Base-by-base conservation (phyloP, 2,888 invertebrate genomes). In the Hemicrepidius hirtus region DNA sequence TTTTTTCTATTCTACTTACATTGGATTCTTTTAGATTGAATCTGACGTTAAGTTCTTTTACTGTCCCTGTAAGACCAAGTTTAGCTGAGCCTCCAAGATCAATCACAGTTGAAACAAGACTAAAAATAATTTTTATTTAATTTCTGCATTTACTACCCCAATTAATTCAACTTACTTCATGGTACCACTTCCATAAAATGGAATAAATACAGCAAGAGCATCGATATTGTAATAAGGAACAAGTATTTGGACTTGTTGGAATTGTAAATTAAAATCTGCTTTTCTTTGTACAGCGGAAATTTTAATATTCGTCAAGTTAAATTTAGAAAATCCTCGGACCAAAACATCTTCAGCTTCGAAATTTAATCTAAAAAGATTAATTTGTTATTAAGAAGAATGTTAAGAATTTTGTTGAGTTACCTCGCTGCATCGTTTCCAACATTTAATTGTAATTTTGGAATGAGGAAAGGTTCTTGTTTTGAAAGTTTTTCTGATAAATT, bases 241-340 rank as follows among this genome's bases (percentile, higher is more conserved):
- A 10, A 65, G 18, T 21, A 60, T 0, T 28, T 71, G 71, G 5
- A 65, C 5, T 28, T 65, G 37, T 3, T 32, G 10, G 9, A 71
- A 65, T 0, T 49, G 13, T 6, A 71, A 1, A n/a, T 59, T 60
- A 13, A 71, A 50, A 3, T 5, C 49, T 9, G 46, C 20, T 37
- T 21, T 24, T 3, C 59, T 59, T n/a, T 59, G 57, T 16, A 65
- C 1, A 12, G 57, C 6, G 9, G 59, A 18, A 28, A 71, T 65
- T 32, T 60, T 71, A 0, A 71, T 16, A 18, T 71, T 20, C 0
- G 65, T 71, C 6, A 49, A 46, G n/a, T 40, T 59, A 1, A 71
- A 60, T 18, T 65, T 57, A 4, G 71, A 71, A 41, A 74, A 55
- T 10, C 72, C 64, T 60, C 60, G 37, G 16, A 65, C 35, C 20